Evolutionary conservation across 2,888 invertebrate species (phyloP).

Genomic region (Tipula confusa): DNA sequence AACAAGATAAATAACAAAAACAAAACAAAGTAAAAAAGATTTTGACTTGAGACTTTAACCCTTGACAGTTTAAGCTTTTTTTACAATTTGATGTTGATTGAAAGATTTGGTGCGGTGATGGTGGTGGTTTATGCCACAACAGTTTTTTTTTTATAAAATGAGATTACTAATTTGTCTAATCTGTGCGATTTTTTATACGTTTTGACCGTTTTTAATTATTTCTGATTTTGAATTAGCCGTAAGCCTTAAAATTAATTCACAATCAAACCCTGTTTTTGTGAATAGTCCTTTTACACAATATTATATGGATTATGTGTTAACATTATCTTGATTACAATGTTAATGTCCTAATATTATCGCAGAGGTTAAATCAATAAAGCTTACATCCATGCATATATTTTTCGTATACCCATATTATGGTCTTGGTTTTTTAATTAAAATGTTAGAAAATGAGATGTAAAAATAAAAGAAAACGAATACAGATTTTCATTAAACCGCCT

Average conservation of each 20-base stretch:
- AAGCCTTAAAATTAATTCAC: too few species aligned
- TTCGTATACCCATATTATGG: background rate
- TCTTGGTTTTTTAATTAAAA: background rate
- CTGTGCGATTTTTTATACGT: background rate
- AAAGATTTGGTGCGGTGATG: background rate
- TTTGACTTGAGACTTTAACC: background rate
- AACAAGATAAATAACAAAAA: background rate
- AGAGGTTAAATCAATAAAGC: background rate
- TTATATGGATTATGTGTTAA: background rate
- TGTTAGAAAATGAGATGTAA: background rate
- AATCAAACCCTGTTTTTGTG: background rate
- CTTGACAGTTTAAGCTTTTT: constrained; percentile 7
- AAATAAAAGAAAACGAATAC: background rate
- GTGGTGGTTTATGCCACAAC: background rate
- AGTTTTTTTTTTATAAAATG: background rate
- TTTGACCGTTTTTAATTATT: background rate
- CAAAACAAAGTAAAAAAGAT: too few species aligned
- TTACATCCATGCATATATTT: background rate
- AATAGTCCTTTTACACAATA: too few species aligned
- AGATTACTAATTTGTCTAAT: background rate
- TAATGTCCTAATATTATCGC: background rate
- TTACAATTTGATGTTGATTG: background rate
- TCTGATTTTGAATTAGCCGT: too few species aligned
- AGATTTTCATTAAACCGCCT: background rate
- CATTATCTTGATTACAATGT: background rate